Evolutionary conservation across 2,797 vertebrate genomes (phyloP), one percentile per base, ranked within the genome.

Genomic region (Thaleichthys pacificus): DNA sequence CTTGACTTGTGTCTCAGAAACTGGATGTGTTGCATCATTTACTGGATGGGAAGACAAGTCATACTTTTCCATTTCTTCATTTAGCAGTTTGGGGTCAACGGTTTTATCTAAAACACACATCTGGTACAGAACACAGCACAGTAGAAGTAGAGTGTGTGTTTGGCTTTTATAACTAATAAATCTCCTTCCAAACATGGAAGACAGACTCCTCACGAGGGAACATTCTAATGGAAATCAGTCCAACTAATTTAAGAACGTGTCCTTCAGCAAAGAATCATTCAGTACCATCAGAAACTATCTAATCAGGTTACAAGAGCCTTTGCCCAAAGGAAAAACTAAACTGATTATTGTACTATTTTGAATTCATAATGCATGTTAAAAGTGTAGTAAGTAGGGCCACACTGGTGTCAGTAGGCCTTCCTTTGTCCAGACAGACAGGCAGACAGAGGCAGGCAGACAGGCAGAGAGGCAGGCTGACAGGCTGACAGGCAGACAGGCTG

Each of bases 291-390:
- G 8, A 54, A 28, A 67, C 80, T 70, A 82, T 28, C 61, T 66
- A 88, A 87, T 84, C 74, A 84, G 78, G 79, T 70, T 73, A 71
- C 6, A 35, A 84, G 74, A 83, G 66, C 69, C 72, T 49, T 80
- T 68, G 80, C 88, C 86, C 58, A 58, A 51, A 81, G 88, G 87
- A 86, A 72, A 73, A 80, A 77, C 76, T 85, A 82, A 19, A 81
- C 76, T 81, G 71, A 54, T 2, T n/a, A 71, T 72, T 66, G 78
- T 28, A 51, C 67, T 68, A 82, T 80, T 84, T 86, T 68, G 75
- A 71, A 32, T 6, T 73, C 35, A 72, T 49, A 80, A 71, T 72
- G 81, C 28, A 65, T 62, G 76, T 5, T 17, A 72, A 65, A 78
- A 77, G 69, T 70, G 6, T 68, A 38, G 14, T 77, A 28, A 80